Percentiles rank a stretch among this genome's conserved stretches.
Conservation (phyloP, 2,888 invertebrate genomes). For the Drosophila yooni region DNA sequence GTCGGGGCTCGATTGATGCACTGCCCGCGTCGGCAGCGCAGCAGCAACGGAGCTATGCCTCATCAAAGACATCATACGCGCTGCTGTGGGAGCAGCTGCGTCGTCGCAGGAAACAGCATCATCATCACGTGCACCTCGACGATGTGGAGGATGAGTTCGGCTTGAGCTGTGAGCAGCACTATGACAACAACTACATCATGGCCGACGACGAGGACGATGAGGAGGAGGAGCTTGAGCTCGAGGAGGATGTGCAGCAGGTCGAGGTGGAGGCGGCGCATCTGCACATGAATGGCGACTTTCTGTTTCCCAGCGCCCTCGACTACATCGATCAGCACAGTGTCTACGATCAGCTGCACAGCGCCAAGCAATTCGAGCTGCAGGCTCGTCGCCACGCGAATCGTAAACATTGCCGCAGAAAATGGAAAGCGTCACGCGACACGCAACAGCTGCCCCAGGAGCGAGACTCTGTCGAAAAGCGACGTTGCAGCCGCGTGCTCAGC, state of each 20-base stretch:
- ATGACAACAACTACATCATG: conserved; percentile 64
- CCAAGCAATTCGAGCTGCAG: conserved; percentile 80
- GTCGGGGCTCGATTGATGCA: conserved; percentile 51
- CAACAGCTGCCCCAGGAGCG: conserved; percentile 21
- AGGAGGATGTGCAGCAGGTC: conserved; percentile 37
- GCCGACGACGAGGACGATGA: conserved; percentile 64
- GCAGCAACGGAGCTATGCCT: conserved; percentile 56
- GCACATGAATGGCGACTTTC: conserved; percentile 66
- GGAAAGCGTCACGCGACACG: conserved; percentile 58
- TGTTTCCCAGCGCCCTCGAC: conserved; percentile 66
- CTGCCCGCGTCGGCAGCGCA: conserved; percentile 43
- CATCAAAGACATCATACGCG: conserved; percentile 65
- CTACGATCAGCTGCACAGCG: conserved; percentile 70
- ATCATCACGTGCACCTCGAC: conserved; percentile 64
- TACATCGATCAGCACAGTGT: conserved; percentile 64
- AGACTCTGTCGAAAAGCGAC: conserved; percentile 45
- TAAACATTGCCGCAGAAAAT: conserved; percentile 83
- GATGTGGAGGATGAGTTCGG: conserved; percentile 74
- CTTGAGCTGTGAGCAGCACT: conserved; percentile 56
- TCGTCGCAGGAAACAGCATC: conserved; percentile 56
- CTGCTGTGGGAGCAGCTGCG: conserved; percentile 61
- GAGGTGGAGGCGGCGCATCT: conserved; percentile 42
- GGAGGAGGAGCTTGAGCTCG: conserved; percentile 25
- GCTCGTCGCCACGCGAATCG: conserved; percentile 76
- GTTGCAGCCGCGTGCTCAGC: conserved; percentile 80